Evolutionary conservation across 2,888 invertebrate genomes (phyloP).

Genomic region (Ethmia dodecea): DNA sequence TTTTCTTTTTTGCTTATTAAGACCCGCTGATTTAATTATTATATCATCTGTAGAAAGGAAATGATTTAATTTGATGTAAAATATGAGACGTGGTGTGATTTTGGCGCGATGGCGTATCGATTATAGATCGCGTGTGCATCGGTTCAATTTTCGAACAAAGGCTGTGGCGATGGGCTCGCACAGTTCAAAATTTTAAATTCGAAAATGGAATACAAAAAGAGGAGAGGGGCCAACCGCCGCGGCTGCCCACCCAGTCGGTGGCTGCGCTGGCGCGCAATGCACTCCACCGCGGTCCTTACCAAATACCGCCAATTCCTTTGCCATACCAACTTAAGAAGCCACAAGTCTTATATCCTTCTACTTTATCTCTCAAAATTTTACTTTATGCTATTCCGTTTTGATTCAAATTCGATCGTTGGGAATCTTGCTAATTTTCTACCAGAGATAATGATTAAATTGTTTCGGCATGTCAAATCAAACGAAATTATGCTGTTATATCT

Average conservation of each 20-base stretch:
- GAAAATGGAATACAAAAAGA: constrained; percentile 59
- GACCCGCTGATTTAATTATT: constrained; percentile 46
- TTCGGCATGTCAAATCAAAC: constrained; percentile 77
- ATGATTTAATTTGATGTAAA: constrained; percentile 23
- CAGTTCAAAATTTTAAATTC: constrained; percentile 49
- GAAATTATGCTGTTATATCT: constrained; percentile 77
- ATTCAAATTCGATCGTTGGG: constrained; percentile 17
- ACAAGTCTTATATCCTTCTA: constrained; percentile 44
- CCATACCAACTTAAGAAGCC: constrained; percentile 42
- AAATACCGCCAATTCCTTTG: constrained; percentile 75
- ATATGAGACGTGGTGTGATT: constrained; percentile 28
- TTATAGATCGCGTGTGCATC: constrained; percentile 36
- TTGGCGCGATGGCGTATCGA: constrained; percentile 27
- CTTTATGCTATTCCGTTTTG: constrained; percentile 23
- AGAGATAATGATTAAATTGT: constrained; percentile 75
- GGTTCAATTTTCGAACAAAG: constrained; percentile 15
- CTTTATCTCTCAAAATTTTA: constrained; percentile 25
- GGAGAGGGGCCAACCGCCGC: constrained; percentile 49
- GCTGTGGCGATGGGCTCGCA: constrained; percentile 37
- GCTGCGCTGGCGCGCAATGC: constrained; percentile 49
- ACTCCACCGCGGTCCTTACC: constrained; percentile 60
- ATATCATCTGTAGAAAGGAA: constrained; percentile 38
- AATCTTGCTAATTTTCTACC: constrained; percentile 50
- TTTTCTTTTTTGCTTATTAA: constrained; percentile 52
- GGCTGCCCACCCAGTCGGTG: constrained; percentile 67